Evolutionary conservation across 1,140 invertebrate genomes (phyloP), one percentile per base, ranked within the genome.

Genomic region (Ostrea edulis): DNA sequence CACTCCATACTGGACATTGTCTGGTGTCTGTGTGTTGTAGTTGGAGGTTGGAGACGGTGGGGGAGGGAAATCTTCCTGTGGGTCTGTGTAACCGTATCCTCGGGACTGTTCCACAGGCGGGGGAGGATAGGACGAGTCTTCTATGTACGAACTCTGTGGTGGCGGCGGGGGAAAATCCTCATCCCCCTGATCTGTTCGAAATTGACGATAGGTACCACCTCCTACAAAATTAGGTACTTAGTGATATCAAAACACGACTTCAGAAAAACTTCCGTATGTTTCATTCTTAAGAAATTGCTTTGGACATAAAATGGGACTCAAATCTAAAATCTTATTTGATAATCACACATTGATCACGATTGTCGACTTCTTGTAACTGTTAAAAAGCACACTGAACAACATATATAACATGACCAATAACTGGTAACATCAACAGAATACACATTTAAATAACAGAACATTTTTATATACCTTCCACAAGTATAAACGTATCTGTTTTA

Each of bases 101-200:
- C 90, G 71, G 14, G 84, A 71, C 7, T 71, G 55, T n/a, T 90
- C 90, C 29, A 86, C 87, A n/a, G 88, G 88, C 4, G 88, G 90
- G 8, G 87, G 87, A 11, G 88, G 90, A 82, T 88, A 92, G 68
- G 65, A 77, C 25, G 85, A 87, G 3, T 92, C 92, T 9, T 90
- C 88, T 2, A 84, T 53, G 58, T 90, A 90, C 3, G 86, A 77
- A n/a, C 86, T 88, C 68, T 89, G 90, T n/a, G 91, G 90, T 29
- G 92, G 91, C 17, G 92, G 92, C 7, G 92, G 92, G 44, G 89
- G 91, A 44, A 90, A 90, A 52, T 93, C 92, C 14, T 91, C 90
- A 44, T 91, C 88, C 25, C 68, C 68, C 29, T 77, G 68, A 29
- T 77, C 68, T 14, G 44, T 53, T 62, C 51, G 84, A 58, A 88